A percentile compares a stretch with the other conserved stretches of the same genome.
Conservation (phyloP, 2,797 vertebrate genomes). For the Myotis daubentonii region DNA sequence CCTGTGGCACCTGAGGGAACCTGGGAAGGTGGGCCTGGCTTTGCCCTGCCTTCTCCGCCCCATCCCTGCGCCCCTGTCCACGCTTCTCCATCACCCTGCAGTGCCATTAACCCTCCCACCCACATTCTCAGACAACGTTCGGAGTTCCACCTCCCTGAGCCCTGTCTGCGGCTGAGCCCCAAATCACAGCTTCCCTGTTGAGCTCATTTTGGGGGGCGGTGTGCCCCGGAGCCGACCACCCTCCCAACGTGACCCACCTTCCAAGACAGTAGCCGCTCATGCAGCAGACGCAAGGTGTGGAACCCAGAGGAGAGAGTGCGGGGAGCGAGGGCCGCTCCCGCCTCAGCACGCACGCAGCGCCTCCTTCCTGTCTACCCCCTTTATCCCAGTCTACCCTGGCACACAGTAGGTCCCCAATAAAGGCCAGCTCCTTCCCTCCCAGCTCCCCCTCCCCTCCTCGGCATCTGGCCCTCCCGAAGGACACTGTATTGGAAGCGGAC, state of each 20-base stretch:
- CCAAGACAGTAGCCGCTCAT: neutral
- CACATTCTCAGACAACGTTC: neutral
- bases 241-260: neutral
- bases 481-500: neutral
- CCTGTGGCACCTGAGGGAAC: neutral
- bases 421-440: neutral
- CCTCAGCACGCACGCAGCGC: accelerated
- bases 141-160: neutral
- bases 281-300: neutral
- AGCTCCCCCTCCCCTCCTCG: neutral
- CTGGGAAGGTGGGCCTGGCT: neutral
- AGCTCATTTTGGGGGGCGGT: no score
- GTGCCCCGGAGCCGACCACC: no score
- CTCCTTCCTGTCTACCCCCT: neutral
- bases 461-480: neutral
- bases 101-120: accelerated
- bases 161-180: neutral
- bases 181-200: neutral
- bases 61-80: accelerated
- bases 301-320: neutral
- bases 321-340: neutral
- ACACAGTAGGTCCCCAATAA: neutral
- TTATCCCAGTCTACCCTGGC: neutral
- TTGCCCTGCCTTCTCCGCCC: neutral
- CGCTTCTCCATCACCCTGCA: no score